These are phyloP conservation scores for Aelia acuminata DNA, from an alignment of 2,888 invertebrate species.

Conservation along the genomic window DNA sequence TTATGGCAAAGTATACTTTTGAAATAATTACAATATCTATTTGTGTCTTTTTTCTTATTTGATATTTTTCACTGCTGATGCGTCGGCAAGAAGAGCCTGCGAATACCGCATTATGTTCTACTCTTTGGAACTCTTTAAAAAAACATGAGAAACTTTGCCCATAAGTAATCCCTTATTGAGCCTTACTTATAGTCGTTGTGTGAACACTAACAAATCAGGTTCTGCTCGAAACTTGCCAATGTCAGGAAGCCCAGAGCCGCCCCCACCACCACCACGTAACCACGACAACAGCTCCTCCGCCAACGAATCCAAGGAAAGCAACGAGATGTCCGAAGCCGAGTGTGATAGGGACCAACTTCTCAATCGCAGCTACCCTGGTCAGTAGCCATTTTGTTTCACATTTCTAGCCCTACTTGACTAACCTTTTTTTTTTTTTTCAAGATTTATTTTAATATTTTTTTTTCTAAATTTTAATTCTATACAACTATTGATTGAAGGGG, in stretches of 20 bases:
- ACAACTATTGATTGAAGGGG: too few species aligned
- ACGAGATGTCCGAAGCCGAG: conserved; percentile 94
- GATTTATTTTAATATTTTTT: not conserved
- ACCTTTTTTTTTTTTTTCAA: not conserved
- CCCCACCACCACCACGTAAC: conserved; percentile 85
- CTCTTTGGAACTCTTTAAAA: not conserved
- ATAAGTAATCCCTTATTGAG: conserved; percentile 18
- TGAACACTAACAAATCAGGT: conserved; percentile 66
- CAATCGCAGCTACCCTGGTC: conserved; percentile 89
- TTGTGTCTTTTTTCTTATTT: not conserved
- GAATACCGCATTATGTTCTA: not conserved
- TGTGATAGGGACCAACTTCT: conserved; percentile 86
- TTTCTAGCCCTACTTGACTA: not conserved
- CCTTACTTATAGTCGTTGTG: conserved; percentile 26
- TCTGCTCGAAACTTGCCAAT: conserved; percentile 75
- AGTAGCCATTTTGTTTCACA: conserved; percentile 68
- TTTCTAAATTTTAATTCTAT: not conserved
- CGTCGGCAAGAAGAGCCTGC: conserved; percentile 2
- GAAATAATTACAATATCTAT: not conserved
- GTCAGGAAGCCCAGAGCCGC: conserved; percentile 75
- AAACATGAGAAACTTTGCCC: conserved; percentile 38
- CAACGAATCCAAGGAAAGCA: conserved; percentile 94
- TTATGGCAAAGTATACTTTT: conserved; percentile 28
- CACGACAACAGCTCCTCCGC: conserved; percentile 84
- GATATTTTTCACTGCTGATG: not conserved